Conservation (phyloP, 2,113 vertebrate species). For the Tenrec ecaudatus region DNA sequence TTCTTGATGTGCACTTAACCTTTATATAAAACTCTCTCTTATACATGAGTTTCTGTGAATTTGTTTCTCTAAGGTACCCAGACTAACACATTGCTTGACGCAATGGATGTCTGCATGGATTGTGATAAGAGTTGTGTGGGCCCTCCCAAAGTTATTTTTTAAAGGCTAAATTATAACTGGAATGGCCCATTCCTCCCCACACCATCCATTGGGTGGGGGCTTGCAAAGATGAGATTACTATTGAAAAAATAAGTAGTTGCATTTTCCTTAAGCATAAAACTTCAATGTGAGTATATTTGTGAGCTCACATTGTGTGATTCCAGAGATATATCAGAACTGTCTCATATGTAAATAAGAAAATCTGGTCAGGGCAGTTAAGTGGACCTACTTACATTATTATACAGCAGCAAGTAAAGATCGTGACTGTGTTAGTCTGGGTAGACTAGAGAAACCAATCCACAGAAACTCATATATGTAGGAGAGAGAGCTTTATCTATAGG, state of each 20-base stretch:
- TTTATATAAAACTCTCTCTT: no score
- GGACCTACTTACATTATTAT: no score
- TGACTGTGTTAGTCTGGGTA: no score
- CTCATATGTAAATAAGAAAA: slow-evolving; percentile 25
- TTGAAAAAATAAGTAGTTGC: not conserved
- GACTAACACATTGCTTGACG: no score
- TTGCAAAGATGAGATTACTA: not conserved
- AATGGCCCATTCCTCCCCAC: not conserved
- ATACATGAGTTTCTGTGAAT: no score
- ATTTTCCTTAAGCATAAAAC: not conserved
- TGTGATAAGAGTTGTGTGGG: not conserved
- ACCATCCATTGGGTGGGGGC: not conserved
- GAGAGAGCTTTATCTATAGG: no score
- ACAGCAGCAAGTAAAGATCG: no score
- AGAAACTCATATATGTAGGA: no score
- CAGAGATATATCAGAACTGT: not conserved
- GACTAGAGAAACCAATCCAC: no score
- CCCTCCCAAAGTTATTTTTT: not conserved
- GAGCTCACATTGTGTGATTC: not conserved
- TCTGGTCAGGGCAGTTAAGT: not conserved
- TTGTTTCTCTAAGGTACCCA: no score
- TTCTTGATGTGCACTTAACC: no score
- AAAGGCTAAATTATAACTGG: not conserved
- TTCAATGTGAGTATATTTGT: not conserved
- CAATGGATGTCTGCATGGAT: no score